Base-by-base conservation (phyloP, 2,113 vertebrate genomes). In the Cryptoleucopteryx plumbea region DNA sequence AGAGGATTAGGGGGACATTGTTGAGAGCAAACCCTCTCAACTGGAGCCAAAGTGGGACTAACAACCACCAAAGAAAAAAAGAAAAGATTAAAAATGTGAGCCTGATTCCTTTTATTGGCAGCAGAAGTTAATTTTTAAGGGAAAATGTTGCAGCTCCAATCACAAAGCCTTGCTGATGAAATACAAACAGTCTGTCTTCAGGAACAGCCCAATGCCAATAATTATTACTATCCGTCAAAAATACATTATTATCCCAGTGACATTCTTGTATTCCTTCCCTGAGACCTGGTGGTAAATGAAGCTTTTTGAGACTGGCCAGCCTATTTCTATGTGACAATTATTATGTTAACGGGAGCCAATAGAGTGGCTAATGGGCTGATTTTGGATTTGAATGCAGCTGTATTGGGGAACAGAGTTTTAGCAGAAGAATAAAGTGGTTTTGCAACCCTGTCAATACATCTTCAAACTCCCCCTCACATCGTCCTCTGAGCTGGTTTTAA, bases 311-410 rank as follows among this genome's bases (percentile, higher is more conserved):
- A 13, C 38, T 21, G 50, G 65, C n/a, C 61, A 63, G 22, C 29
- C 66, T 52, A 9, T 23, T 82, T 50, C 56, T 71, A 25, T 36
- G 11, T 29, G 63, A 29, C 25, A 75, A 16, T 74, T 55, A 38
- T 3, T 34, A 19, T 1, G 7, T 56, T 55, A 67, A 42, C 0
- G 0, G 48, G 36, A 82, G 20, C 20, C 78, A 43, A 13, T 2
- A 47, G 52, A 4, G 36, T 34, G 72, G 34, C 10, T 34, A 48
- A 82, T 52, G 31, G 53, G 36, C 71, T 82, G 38, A 2, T 25
- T 25, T 78, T n/a, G 56, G 40, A 77, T 88, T 50, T 11, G 2
- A 59, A 11, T 14, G 45, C 40, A 50, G 62, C 82, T 59, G 22
- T 31, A 18, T 8, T 15, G 50, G 50, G 36, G 34, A 70, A 25